Evolutionary conservation across 1,140 invertebrate species (phyloP), one percentile per base, ranked within the genome.

Genomic region (Ceratosolen solmsi): DNA sequence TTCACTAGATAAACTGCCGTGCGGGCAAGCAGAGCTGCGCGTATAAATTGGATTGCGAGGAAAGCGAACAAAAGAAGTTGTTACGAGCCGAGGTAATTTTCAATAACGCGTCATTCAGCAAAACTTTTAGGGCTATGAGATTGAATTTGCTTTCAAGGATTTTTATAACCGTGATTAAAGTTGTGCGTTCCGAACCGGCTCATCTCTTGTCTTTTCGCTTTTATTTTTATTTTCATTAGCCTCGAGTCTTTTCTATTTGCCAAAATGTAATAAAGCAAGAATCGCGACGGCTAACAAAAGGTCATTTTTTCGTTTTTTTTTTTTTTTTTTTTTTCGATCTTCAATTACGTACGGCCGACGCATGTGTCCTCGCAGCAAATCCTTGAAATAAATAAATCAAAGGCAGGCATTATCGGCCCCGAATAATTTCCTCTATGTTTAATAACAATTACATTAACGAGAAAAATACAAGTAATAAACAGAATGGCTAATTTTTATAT

Each of bases 1-100:
- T 49, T 72, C n/a, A 5, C 25, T 27, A 22, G 49, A 73, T 33
- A 56, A 51, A 73, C 27, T 51, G 70, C n/a, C 22, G 46, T n/a
- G 1, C 22, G 36, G 30, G 11, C 41, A 2, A 49, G 0, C 27
- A 5, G 11, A 49, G 41, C 17, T 72, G 13, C 38, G n/a, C 13
- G 22, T 51, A 30, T 72, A 51, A 25, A 51, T 72, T 46, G 0
- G 70, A 27, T 30, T 17, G 27, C 25, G 49, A 22, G 30, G 25
- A 54, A 30, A 0, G 11, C 22, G 25, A 9, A 76, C 74, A 76
- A 76, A 63, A 41, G 58, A 27, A 51, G 27, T 68, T 68, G 75
- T 77, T 68, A 68, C 60, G 60, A 77, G 46, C 27, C 27, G 27
- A 51, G 41, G 60, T 77, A 68, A 77, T 77, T 77, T 77, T 77